These are phyloP conservation scores for Parnassius glacialis DNA, from an alignment of 2,888 invertebrate species.

Conservation along the genomic window DNA sequence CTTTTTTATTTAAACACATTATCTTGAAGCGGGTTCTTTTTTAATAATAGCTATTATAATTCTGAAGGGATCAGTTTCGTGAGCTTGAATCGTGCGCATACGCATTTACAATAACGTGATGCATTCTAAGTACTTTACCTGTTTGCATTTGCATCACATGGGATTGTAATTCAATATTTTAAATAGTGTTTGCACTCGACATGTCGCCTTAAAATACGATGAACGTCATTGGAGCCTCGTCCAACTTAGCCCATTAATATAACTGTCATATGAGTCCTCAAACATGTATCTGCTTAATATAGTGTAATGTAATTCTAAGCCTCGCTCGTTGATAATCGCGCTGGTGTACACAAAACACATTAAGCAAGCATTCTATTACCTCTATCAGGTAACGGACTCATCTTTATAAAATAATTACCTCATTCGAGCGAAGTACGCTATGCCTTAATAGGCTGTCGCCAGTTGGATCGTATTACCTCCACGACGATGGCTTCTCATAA, in stretches of 20 bases:
- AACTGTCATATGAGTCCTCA: conserved; percentile 21
- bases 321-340: conserved; percentile 19
- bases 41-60: conserved; percentile 23
- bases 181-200: conserved; percentile 19
- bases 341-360: conserved; percentile 24
- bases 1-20: conserved; percentile 8
- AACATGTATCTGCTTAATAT: conserved; percentile 4
- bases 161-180: conserved; percentile 20
- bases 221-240: conserved; percentile 8
- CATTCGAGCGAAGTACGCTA: conserved; percentile 14
- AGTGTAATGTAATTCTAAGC: conserved; percentile 14
- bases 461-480: conserved; percentile 11
- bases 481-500: conserved; percentile 7
- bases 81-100: conserved; percentile 26
- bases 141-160: conserved; percentile 25
- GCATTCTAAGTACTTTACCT: conserved; percentile 25
- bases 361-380: conserved; percentile 27
- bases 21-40: conserved; percentile 7
- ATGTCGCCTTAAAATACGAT: conserved; percentile 8
- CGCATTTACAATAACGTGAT: conserved; percentile 20
- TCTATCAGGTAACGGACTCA: conserved; percentile 26
- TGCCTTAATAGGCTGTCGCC: conserved; percentile 18
- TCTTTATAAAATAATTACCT: conserved; percentile 23
- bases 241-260: conserved; percentile 9
- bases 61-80: conserved; percentile 23